phyloP scores from a whole-genome alignment of 1,140 invertebrate species.

The Caenorhabditis latens region DNA sequence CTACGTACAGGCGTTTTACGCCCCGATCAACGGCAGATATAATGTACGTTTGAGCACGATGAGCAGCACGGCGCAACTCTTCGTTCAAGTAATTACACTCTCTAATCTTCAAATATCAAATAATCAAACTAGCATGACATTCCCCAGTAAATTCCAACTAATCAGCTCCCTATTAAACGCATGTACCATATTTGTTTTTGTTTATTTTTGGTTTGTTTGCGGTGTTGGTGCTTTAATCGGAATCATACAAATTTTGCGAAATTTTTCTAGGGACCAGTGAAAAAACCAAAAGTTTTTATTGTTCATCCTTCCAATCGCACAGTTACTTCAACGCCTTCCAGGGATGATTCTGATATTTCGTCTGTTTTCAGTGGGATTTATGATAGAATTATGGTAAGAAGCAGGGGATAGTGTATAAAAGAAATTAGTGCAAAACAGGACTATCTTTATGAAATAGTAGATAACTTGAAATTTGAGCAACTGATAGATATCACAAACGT shows the following conservation, averaged over 20 bases:
- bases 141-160: no score
- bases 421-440: no score
- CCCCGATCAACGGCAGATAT: slow-evolving; percentile 36
- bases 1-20: slow-evolving; percentile 51
- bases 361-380: slow-evolving; percentile 39
- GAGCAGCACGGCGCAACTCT: slow-evolving; percentile 50
- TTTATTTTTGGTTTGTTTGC: slow-evolving; percentile 7
- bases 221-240: slow-evolving; percentile 23
- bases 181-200: background rate
- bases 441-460: background rate
- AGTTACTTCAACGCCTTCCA: background rate
- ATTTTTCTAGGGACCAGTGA: slow-evolving; percentile 41
- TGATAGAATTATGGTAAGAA: slow-evolving; percentile 45
- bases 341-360: slow-evolving; percentile 19
- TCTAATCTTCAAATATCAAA: slow-evolving; percentile 10
- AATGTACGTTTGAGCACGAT: slow-evolving; percentile 55
- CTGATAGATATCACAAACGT: background rate
- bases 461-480: background rate
- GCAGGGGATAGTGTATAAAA: no score
- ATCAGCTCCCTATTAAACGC: background rate
- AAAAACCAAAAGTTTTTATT: slow-evolving; percentile 46
- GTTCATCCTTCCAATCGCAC: slow-evolving; percentile 34
- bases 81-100: slow-evolving; percentile 48
- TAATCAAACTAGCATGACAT: background rate
- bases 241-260: background rate